phyloP scores from a whole-genome alignment of 92 coral and sea anemone species.

The Zoanthus sociatus region DNA sequence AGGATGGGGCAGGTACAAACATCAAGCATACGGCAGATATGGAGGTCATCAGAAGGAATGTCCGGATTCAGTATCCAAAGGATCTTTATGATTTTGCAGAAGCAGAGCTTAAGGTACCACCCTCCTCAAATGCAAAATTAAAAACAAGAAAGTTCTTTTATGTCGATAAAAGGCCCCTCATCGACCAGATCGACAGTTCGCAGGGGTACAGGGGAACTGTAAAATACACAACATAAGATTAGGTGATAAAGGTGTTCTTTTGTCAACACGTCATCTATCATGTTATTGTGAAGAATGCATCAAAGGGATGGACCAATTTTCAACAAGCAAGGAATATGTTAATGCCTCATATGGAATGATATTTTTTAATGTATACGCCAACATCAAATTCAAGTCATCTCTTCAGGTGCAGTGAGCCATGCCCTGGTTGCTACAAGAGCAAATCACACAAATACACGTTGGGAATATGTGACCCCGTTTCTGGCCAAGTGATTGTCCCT shows the following conservation, averaged over 20 bases:
- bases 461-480: too few species aligned
- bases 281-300: neutral
- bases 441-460: too few species aligned
- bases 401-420: too few species aligned
- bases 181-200: constrained; percentile 35
- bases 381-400: too few species aligned
- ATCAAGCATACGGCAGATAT: constrained; percentile 58
- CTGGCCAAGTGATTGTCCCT: neutral
- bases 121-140: constrained; percentile 38
- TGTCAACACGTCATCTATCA: neutral
- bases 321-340: neutral
- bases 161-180: neutral
- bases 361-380: too few species aligned
- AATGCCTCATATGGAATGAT: neutral
- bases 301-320: neutral
- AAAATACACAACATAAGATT: constrained; percentile 54
- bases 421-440: too few species aligned
- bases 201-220: constrained; percentile 53
- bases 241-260: neutral
- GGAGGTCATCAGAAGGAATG: constrained; percentile 46
- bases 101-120: constrained; percentile 18
- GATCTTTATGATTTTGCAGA: constrained; percentile 50
- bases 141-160: constrained; percentile 34
- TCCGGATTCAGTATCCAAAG: constrained; percentile 49
- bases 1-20: constrained; percentile 78